phyloP scores from a whole-genome alignment of 2,113 vertebrate species.

The Glaucomys volans region DNA sequence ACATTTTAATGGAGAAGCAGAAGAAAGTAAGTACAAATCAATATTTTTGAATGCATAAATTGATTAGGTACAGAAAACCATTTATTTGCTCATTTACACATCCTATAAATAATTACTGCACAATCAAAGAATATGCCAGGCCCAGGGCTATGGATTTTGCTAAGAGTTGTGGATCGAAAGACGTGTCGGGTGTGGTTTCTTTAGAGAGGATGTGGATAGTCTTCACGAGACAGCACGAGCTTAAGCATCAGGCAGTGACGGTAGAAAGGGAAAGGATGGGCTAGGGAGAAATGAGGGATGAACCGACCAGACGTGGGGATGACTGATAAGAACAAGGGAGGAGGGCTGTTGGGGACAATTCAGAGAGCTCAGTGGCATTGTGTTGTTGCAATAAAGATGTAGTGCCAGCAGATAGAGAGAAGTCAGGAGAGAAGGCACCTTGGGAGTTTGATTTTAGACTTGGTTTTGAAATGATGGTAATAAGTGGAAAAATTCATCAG shows the following conservation, averaged over 20 bases:
- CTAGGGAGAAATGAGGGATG: not conserved
- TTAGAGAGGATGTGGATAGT: not conserved
- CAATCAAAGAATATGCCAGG: not conserved
- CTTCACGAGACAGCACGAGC: not conserved
- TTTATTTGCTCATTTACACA: not conserved
- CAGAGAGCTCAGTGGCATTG: too few relatives aligned
- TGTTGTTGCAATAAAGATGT: too few relatives aligned
- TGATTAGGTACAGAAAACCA: not conserved
- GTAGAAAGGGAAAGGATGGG: not conserved
- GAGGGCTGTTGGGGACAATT: too few relatives aligned
- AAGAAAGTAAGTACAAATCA: not conserved
- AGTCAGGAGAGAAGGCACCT: too few relatives aligned
- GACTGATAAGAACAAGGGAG: too few relatives aligned
- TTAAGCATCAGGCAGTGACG: not conserved
- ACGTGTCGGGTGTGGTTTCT: not conserved
- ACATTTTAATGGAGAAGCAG: not conserved
- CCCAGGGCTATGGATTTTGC: not conserved
- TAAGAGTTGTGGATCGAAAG: not conserved
- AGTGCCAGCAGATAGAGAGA: too few relatives aligned
- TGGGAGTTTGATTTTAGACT: too few relatives aligned
- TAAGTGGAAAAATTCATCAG: too few relatives aligned
- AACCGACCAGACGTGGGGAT: too few relatives aligned
- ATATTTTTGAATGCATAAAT: not conserved
- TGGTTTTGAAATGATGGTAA: too few relatives aligned
- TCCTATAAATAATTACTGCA: not conserved